Percentiles rank a stretch among this genome's conserved stretches.
Conservation (phyloP, 2,797 vertebrate species). For the Schizopygopsis malacanthus region DNA sequence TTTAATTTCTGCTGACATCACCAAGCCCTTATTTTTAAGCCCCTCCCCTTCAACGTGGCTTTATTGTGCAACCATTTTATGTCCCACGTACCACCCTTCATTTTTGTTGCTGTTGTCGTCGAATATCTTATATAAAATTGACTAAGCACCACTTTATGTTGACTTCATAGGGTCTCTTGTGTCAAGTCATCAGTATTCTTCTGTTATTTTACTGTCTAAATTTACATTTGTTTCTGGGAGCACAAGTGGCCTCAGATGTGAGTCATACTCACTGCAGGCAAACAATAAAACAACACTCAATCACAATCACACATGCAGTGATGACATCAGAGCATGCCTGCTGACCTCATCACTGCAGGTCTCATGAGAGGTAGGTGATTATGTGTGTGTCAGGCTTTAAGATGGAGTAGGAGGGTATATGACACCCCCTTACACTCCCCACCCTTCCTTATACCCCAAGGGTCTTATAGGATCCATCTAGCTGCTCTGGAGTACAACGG, state of each 20-base stretch:
- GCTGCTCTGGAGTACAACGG: no score
- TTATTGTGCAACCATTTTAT: not conserved
- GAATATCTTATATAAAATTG: not conserved
- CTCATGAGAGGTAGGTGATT: conserved; percentile 30
- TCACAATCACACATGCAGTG: conserved; percentile 29
- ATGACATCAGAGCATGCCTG: conserved; percentile 57
- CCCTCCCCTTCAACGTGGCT: not conserved
- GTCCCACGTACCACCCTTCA: no score
- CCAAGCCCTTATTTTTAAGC: not conserved
- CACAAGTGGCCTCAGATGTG: conserved; percentile 38
- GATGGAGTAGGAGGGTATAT: conserved; percentile 10
- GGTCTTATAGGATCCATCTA: not conserved
- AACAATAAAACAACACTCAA: conserved; percentile 33
- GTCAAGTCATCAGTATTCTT: conserved; percentile 11
- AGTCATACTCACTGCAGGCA: conserved; percentile 51
- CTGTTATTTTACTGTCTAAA: not conserved
- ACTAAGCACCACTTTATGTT: not conserved
- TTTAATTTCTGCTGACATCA: not conserved
- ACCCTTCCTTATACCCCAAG: not conserved
- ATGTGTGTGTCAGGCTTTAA: conserved; percentile 14
- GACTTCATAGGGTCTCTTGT: not conserved
- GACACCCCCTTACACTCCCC: not conserved
- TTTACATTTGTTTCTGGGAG: not conserved
- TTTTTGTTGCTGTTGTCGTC: not conserved
- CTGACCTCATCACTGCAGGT: conserved; percentile 50